A percentile compares a stretch with the other conserved stretches of the same genome.
Evolutionary conservation across 1,140 invertebrate genomes (phyloP).

Genomic region (Tetramorium simillimum): DNA sequence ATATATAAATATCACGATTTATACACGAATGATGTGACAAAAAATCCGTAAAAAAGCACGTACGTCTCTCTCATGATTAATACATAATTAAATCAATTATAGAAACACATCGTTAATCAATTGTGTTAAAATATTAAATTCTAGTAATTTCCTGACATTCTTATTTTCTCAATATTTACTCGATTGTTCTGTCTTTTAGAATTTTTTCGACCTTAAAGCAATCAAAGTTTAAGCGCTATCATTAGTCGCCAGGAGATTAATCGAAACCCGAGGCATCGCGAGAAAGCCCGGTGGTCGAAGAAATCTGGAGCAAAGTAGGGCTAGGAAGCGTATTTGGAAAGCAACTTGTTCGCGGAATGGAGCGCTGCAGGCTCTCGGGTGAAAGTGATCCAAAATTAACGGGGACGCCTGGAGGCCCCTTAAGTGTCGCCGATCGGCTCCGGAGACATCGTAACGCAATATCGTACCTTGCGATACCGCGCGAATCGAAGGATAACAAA

Average conservation of each 20-base stretch:
- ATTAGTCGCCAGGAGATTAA: slow-evolving; percentile 14
- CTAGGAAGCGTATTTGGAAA: slow-evolving; percentile 61
- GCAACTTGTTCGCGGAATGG: slow-evolving; percentile 35
- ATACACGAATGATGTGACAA: not conserved
- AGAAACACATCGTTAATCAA: not conserved
- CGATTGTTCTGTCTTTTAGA: not conserved
- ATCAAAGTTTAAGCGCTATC: not conserved
- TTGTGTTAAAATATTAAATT: not conserved
- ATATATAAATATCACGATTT: not conserved
- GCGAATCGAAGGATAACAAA: not conserved
- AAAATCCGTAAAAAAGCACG: not conserved
- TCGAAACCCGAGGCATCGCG: not conserved
- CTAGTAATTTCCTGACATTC: not conserved
- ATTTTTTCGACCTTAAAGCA: not conserved
- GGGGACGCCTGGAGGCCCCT: slow-evolving; percentile 68
- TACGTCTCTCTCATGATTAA: not conserved
- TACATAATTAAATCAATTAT: not conserved
- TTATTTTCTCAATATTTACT: not conserved
- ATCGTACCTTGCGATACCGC: not conserved
- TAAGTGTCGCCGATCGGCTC: slow-evolving; percentile 65
- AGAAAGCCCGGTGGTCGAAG: slow-evolving; percentile 44
- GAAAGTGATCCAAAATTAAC: slow-evolving; percentile 76
- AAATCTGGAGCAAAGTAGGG: slow-evolving; percentile 43
- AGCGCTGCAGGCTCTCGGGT: slow-evolving; percentile 33
- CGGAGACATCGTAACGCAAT: slow-evolving; percentile 13